phyloP scores from a whole-genome alignment of 2,888 invertebrate species.

The Pristionchus entomophagus region DNA sequence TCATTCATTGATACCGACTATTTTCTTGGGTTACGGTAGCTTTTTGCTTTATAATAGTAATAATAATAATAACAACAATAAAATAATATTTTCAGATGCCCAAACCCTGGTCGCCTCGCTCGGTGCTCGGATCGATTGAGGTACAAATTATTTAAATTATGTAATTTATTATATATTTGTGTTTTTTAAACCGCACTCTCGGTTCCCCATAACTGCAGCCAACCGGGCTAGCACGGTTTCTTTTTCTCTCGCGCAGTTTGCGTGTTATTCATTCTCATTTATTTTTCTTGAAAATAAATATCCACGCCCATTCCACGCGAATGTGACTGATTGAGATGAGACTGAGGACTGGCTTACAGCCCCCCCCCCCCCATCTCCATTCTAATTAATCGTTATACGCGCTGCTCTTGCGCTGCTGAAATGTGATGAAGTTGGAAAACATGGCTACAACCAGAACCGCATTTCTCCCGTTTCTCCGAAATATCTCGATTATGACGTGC shows the following conservation, averaged over 20 bases:
- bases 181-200: neutral
- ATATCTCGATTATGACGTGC: neutral
- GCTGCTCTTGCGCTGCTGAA: no score
- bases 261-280: neutral
- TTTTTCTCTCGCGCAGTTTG: neutral
- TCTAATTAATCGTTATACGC: no score
- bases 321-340: no score
- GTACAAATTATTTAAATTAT: neutral
- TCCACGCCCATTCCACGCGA: no score
- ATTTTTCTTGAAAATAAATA: neutral
- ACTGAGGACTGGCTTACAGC: no score
- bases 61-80: no score
- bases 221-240: neutral
- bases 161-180: neutral
- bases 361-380: no score
- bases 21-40: no score
- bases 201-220: neutral
- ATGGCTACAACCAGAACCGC: no score
- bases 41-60: no score
- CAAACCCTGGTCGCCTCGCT: neutral
- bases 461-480: neutral
- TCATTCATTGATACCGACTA: no score
- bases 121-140: constrained; percentile 11
- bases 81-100: neutral
- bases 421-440: no score